Base-by-base conservation (phyloP, 2,888 invertebrate species). In the Pachycephus smyrnensis region DNA sequence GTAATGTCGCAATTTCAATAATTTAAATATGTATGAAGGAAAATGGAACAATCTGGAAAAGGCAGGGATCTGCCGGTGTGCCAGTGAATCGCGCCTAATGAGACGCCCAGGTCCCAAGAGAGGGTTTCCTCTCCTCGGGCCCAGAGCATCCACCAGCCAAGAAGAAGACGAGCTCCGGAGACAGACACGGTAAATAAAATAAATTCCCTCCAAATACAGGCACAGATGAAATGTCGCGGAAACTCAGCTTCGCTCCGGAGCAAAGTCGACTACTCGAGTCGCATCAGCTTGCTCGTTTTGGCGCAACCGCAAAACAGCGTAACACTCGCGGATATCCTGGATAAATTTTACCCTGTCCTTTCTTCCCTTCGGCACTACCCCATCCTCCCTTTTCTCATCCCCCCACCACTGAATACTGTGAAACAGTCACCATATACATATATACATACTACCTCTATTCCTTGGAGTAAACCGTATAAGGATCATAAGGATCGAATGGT, bases 11-110 rank as follows among this genome's bases (percentile, higher is more conserved):
- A 87, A 90, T 90, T 90, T 90, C 89, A 90, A 90, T 90, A 90
- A 90, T 89, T 90, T 90, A 90, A 90, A 90, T 90, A 90, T 90
- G 89, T 90, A 90, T 90, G 90, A 90, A 90, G 89, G 88, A 89
- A 89, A 90, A 90, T 90, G 90, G 89, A 90, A 90, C 89, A 90
- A 90, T 89, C 89, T 87, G 88, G 75, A 86, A 55, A 55, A 86
- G 87, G 86, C 84, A 87, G 87, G 87, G 88, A 88, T 89, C 86
- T 86, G 88, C 80, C 86, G 86, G 85, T 84, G 85, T 87, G 87
- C 86, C 85, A 88, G 84, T 90, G 90, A 90, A 90, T 90, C 87
- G 89, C 89, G 88, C 86, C 90, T 90, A 90, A 90, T 90, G 90
- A 89, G 87, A 89, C 89, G 87, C 86, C 86, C 85, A 82, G 82